Evolutionary conservation across 2,113 vertebrate species (phyloP).

Genomic region (Pardalotus punctatus): DNA sequence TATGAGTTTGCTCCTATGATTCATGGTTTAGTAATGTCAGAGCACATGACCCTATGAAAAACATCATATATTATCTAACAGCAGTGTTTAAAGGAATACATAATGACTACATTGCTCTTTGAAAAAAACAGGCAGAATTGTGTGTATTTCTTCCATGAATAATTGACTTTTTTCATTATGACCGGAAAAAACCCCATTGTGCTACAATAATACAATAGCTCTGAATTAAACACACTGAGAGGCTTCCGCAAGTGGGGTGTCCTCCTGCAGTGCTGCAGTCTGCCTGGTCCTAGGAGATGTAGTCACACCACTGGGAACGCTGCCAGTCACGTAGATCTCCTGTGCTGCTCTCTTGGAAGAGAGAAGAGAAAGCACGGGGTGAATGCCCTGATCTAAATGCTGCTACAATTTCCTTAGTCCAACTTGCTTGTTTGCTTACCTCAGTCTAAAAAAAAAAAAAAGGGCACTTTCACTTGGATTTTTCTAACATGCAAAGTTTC

Average conservation of each 20-base stretch:
- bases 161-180: background rate
- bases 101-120: background rate
- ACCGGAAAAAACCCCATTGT: background rate
- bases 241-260: rapidly evolving
- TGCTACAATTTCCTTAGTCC: background rate
- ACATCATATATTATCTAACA: background rate
- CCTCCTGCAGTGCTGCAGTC: background rate
- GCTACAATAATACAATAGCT: background rate
- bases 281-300: background rate
- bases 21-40: background rate
- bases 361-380: background rate
- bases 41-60: background rate
- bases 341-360: background rate
- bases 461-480: background rate
- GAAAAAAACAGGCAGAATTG: background rate
- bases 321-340: rapidly evolving
- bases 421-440: background rate
- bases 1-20: background rate
- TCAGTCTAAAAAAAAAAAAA: background rate
- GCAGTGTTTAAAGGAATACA: background rate
- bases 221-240: background rate
- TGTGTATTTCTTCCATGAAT: background rate
- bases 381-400: background rate
- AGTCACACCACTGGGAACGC: rapidly evolving
- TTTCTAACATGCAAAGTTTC: background rate